A percentile compares a stretch with the other conserved stretches of the same genome.
phyloP scores from a whole-genome alignment of 2,797 vertebrate species.

The Cossypha niveicapilla region DNA sequence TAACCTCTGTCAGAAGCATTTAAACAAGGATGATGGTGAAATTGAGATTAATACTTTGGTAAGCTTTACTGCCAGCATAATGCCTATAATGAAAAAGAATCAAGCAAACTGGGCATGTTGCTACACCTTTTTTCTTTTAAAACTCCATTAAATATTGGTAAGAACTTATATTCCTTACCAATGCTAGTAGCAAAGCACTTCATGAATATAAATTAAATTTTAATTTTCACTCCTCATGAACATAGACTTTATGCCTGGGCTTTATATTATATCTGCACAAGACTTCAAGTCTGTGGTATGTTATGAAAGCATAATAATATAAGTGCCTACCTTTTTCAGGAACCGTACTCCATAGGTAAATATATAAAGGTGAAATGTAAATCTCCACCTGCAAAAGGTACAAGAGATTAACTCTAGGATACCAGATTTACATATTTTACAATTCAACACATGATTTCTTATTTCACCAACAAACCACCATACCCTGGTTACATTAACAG shows the following conservation, averaged over 20 bases:
- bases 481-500: neutral
- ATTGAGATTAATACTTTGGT: neutral
- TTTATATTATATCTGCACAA: neutral
- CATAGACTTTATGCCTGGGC: neutral
- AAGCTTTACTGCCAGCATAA: neutral
- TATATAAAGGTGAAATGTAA: slow-evolving; percentile 95
- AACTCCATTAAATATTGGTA: neutral
- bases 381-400: slow-evolving; percentile 90
- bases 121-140: neutral
- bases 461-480: neutral
- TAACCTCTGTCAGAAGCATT: neutral
- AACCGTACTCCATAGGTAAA: slow-evolving; percentile 95
- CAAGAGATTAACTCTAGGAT: slow-evolving; percentile 59
- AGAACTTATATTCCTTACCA: neutral
- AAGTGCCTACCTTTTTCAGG: slow-evolving; percentile 91
- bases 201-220: neutral
- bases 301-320: slow-evolving; percentile 36
- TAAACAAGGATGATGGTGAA: neutral
- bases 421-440: slow-evolving; percentile 16
- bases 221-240: neutral
- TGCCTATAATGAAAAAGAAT: neutral
- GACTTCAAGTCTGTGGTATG: neutral
- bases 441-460: slow-evolving; percentile 10
- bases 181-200: neutral
- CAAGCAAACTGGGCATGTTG: neutral